Base-by-base conservation (phyloP, 2,113 vertebrate genomes). In the Ia io region DNA sequence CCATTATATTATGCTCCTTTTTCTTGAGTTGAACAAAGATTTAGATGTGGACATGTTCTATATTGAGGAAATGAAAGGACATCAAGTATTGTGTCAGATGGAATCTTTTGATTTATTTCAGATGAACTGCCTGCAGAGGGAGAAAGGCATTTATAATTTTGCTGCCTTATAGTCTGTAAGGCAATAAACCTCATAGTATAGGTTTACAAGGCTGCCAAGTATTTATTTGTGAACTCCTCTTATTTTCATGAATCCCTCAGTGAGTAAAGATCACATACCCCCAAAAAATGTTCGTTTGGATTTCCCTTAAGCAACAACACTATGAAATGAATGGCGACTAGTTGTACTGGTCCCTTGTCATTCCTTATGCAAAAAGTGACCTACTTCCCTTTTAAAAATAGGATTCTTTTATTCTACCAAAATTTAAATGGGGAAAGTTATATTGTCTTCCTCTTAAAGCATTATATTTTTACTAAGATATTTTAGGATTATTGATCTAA, bases 161-260 rank as follows among this genome's bases (percentile, higher is more conserved):
- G 4, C 84, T 87, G 47, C 40, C 65, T 69, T 71, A 63, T 67
- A 71, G 49, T 30, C 16, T 95, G 0, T 78, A 90, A 86, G 37
- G 22, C 78, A 88, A 49, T 74, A 88, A 77, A 85, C 42, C 35
- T 86, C 44, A 17, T 13, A 67, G 25, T 65, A 7, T 73, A 73
- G 35, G 28, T 90, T 91, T 91, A 47, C 9, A 91, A 85, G 25
- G 79, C 23, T 53, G 2, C n/a, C 65, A 84, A 30, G 6, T 35
- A 37, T 92, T 95, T 92, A 20, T 87, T 95, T 92, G 59, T 63
- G 63, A 93, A 78, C 89, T 92, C 63, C n/a, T 84, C 92, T 90
- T 51, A 47, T 94, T 78, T 92, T 18, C 14, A 22, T 44, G 30
- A 87, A 67, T 47, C 59, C 69, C 65, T 44, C 35, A 90, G 14